Evolutionary conservation across 2,113 vertebrate genomes (phyloP).

Genomic region (Anoura caudifer): DNA sequence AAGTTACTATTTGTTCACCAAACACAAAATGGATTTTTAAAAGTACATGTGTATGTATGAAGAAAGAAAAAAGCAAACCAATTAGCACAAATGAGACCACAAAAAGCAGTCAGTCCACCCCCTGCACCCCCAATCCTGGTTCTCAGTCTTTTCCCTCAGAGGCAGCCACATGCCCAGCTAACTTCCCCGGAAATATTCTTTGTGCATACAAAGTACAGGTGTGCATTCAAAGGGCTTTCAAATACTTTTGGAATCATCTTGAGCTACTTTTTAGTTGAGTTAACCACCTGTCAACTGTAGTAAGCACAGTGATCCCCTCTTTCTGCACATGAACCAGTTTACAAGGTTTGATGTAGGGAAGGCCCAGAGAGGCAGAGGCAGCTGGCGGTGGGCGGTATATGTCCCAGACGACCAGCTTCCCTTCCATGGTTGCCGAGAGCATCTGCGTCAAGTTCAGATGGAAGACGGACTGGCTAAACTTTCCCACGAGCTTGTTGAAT

Average conservation of each 20-base stretch:
- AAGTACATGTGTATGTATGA: background rate
- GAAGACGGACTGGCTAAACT: slow-evolving; percentile 87
- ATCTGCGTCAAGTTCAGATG: slow-evolving; percentile 79
- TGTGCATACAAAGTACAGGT: background rate
- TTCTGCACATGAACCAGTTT: slow-evolving; percentile 85
- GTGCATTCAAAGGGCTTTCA: background rate
- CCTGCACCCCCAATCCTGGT: background rate
- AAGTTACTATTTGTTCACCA: background rate
- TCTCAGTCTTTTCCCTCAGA: background rate
- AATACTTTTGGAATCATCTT: background rate
- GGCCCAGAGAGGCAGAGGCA: background rate
- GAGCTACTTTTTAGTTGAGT: background rate
- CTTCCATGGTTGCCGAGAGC: slow-evolving; percentile 82
- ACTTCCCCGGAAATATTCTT: background rate
- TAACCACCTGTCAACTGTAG: slow-evolving; percentile 83
- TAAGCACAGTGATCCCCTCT: slow-evolving; percentile 86
- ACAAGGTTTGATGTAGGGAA: slow-evolving; percentile 59
- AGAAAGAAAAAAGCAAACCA: background rate
- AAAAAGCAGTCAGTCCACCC: background rate
- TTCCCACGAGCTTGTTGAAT: slow-evolving; percentile 79
- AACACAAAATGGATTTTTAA: background rate
- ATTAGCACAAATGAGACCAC: background rate
- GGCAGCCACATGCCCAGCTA: background rate
- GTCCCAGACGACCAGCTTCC: slow-evolving; percentile 89
- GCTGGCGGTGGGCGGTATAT: background rate